Evolutionary conservation across 2,113 vertebrate genomes (phyloP).

Genomic region (Megaleporinus macrocephalus): DNA sequence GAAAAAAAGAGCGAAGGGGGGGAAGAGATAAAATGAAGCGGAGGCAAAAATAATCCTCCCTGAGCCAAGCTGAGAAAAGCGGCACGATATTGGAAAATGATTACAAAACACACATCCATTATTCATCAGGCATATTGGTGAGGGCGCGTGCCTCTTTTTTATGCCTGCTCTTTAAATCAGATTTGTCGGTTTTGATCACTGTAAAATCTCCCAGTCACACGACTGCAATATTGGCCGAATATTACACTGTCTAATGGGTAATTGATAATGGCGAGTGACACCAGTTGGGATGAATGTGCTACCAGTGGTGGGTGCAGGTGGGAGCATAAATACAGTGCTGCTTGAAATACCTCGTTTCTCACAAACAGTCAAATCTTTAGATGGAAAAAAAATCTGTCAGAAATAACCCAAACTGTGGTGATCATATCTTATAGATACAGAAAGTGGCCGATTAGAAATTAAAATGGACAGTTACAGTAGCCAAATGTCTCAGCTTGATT

Average conservation of each 20-base stretch:
- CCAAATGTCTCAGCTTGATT: conserved; percentile 6
- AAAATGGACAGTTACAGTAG: neutral
- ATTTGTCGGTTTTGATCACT: conserved; percentile 82
- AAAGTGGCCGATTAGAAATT: neutral
- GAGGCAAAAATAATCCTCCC: conserved; percentile 42
- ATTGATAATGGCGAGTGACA: conserved; percentile 76
- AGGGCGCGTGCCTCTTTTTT: conserved; percentile 77
- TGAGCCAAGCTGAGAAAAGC: conserved; percentile 57
- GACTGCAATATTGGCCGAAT: conserved; percentile 75
- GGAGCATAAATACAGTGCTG: conserved; percentile 19
- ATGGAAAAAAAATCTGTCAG: neutral
- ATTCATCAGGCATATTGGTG: conserved; percentile 78
- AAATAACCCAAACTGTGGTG: no score
- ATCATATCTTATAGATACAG: neutral
- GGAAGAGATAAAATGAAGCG: conserved; percentile 20
- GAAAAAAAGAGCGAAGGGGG: neutral
- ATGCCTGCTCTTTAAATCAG: conserved; percentile 77
- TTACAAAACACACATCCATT: conserved; percentile 80
- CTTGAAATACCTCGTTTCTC: neutral
- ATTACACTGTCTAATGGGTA: conserved; percentile 78
- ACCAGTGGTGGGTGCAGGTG: conserved; percentile 43
- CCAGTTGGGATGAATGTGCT: conserved; percentile 65
- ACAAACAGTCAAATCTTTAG: neutral
- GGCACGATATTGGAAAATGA: conserved; percentile 77
- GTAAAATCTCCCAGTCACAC: conserved; percentile 74